These are phyloP conservation scores for Sarcophilus harrisii DNA, from an alignment of 2,797 vertebrate species.

Conservation along the genomic window DNA sequence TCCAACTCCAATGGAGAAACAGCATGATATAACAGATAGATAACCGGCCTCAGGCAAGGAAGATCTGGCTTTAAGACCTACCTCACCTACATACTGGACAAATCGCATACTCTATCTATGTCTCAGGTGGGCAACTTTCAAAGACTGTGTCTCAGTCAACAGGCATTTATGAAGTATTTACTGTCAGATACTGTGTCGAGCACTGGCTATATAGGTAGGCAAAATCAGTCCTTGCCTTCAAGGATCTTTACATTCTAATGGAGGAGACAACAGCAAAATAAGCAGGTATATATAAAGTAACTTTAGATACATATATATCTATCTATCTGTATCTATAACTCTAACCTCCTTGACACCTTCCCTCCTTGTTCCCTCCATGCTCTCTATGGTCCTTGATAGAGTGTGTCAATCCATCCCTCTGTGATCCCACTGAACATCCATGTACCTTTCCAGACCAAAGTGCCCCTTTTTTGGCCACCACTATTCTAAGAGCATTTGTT, in stretches of 20 bases:
- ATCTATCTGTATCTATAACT: background rate
- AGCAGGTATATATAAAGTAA: background rate
- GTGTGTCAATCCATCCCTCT: background rate
- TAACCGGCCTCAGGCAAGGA: background rate
- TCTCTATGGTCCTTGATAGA: background rate
- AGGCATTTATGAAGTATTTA: background rate
- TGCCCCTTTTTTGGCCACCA: background rate
- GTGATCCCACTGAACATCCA: background rate
- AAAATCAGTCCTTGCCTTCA: background rate
- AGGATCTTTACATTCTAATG: background rate
- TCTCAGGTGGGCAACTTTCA: background rate
- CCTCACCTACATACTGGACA: background rate
- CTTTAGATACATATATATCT: background rate
- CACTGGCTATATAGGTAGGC: background rate
- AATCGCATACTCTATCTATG: background rate
- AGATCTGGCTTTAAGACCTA: background rate
- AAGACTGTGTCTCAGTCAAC: background rate
- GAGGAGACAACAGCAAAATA: background rate
- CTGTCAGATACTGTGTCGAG: background rate
- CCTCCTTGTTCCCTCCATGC: background rate
- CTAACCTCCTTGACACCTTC: background rate
- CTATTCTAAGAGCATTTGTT: background rate
- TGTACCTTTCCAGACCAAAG: background rate
- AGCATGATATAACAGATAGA: background rate
- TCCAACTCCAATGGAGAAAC: background rate